Percentiles rank a stretch among this genome's conserved stretches.
Conservation (phyloP, 2,113 vertebrate species). For the Pangasianodon hypophthalmus region DNA sequence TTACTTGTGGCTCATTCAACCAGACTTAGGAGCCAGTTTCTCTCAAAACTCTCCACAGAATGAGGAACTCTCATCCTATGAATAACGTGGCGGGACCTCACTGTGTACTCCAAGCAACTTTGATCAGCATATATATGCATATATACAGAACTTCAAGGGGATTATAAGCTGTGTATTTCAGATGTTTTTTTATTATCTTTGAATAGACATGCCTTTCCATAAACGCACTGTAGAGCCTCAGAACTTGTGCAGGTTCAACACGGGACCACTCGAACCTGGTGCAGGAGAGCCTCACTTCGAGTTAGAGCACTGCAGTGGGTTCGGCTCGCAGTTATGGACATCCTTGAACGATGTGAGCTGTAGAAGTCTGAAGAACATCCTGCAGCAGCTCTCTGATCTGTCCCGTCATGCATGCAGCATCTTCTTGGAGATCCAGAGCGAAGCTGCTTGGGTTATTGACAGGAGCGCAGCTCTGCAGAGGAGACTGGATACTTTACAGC, state of each 20-base stretch:
- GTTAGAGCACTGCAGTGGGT: slow-evolving; percentile 1
- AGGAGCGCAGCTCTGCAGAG: slow-evolving; percentile 72
- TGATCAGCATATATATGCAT: background rate
- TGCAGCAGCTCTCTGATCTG: slow-evolving; percentile 82
- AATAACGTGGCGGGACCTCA: slow-evolving; percentile 47
- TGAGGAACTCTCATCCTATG: slow-evolving; percentile 43
- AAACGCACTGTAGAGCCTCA: slow-evolving; percentile 73
- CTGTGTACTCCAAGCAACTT: background rate
- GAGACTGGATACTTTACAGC: slow-evolving; percentile 73
- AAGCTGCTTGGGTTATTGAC: slow-evolving; percentile 70
- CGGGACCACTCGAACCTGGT: slow-evolving; percentile 29
- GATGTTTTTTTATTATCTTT: background rate
- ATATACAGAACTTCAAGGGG: background rate
- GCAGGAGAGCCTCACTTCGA: background rate
- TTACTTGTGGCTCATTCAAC: background rate
- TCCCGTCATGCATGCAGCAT: slow-evolving; percentile 80
- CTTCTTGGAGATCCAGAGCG: slow-evolving; percentile 78
- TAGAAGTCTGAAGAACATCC: slow-evolving; percentile 71
- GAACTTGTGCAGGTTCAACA: slow-evolving; percentile 65
- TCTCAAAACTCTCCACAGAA: background rate
- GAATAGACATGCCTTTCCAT: slow-evolving; percentile 76
- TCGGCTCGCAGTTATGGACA: slow-evolving; percentile 59
- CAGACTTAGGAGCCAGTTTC: background rate
- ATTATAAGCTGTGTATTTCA: background rate
- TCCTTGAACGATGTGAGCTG: slow-evolving; percentile 79